phyloP scores from a whole-genome alignment of 2,888 invertebrate species.

The Exephanes ischioxanthus region DNA sequence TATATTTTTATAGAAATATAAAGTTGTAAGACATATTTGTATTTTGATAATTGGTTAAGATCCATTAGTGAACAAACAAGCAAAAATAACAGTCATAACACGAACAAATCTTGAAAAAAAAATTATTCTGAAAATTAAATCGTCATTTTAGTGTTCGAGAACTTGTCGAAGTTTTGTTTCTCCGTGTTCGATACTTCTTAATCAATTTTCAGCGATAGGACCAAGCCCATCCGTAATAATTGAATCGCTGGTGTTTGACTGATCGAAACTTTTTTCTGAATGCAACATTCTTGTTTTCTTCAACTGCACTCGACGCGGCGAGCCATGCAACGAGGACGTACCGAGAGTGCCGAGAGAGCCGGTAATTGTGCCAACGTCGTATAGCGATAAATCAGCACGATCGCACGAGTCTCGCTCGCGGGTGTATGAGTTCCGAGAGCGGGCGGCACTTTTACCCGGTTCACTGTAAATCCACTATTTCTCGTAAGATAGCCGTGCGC shows the following conservation, averaged over 20 bases:
- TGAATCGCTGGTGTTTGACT: background rate
- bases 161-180: too few species aligned
- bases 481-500: slow-evolving; percentile 67
- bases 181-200: too few species aligned
- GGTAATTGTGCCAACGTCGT: slow-evolving; percentile 66
- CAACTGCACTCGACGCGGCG: slow-evolving; percentile 13
- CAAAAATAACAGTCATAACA: too few species aligned
- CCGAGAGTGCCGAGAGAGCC: slow-evolving; percentile 58
- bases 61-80: too few species aligned
- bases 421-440: slow-evolving; percentile 71
- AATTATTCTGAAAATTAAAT: background rate
- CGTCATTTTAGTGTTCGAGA: too few species aligned
- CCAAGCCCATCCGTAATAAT: background rate
- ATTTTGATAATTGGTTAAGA: too few species aligned
- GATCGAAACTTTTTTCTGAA: slow-evolving; percentile 5
- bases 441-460: slow-evolving; percentile 70
- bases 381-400: slow-evolving; percentile 66
- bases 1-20: too few species aligned
- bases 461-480: slow-evolving; percentile 80
- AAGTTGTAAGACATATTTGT: too few species aligned
- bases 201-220: too few species aligned
- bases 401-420: slow-evolving; percentile 50
- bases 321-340: slow-evolving; percentile 41
- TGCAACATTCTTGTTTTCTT: slow-evolving; percentile 33
- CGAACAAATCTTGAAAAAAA: background rate